Evolutionary conservation across 2,113 vertebrate genomes (phyloP), one percentile per base, ranked within the genome.

Genomic region (Zapus hudsonius): DNA sequence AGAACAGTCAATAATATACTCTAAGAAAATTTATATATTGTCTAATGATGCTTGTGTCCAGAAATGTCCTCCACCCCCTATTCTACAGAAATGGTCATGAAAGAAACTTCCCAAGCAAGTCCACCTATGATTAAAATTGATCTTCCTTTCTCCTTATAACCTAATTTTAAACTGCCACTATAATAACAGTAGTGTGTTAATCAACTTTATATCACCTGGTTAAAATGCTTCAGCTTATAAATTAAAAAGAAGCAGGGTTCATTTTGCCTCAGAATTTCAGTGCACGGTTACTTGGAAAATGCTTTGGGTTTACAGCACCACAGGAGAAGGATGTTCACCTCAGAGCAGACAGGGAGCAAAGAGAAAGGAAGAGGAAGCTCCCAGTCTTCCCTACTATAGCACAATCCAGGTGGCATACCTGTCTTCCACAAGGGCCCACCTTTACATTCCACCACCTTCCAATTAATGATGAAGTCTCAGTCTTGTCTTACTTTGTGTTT

Each of bases 61-160:
- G 4, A 0, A 22, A 84, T 73, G 31, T 86, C 44, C 22, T 44
- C 23, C n/a, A n/a, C 20, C 7, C 4, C 36, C 87, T 81, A 16
- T n/a, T n/a, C n/a, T n/a, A n/a, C n/a, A 96, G 38, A 93, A 89
- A 70, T 61, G 3, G 91, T 81, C 36, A 47, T 66, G 47, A 80
- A 92, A 84, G 59, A 73, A 19, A 13, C 25, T 67, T 47, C 31
- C 13, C 8, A 70, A 73, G 3, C 57, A 90, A 92, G 90, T 81
- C 11, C 5, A 83, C 29, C 33, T 5, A 22, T 52, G 36, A 36
- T 5, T 19, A 72, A 84, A 86, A 44, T 33, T 79, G 15, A 11
- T n/a, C 25, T 95, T 80, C 2, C 20, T 84, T 8, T 69, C 22
- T 79, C 66, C 57, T 47, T 0, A 59, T 84, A 81, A 86, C 11